Evolutionary conservation across 2,888 invertebrate genomes (phyloP), one percentile per base, ranked within the genome.

Genomic region (Thymelicus acteon): DNA sequence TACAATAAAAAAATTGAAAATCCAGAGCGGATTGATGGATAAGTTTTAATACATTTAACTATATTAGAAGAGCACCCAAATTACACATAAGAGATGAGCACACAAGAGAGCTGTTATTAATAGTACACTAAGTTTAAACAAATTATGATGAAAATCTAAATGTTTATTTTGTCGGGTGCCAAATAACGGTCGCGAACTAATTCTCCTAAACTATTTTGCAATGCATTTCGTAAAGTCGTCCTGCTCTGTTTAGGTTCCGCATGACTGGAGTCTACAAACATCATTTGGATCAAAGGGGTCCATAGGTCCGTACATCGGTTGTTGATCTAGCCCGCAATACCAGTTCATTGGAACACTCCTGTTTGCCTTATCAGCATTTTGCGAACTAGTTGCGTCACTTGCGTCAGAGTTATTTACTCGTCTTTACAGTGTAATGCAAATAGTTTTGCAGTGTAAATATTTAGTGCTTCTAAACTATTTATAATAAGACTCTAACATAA

Each of bases 321-420:
- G 48, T 48, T 48, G n/a, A n/a, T 48, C 6, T 48, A n/a, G 48
- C n/a, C 13, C 48, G n/a, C n/a, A 48, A 48, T 48, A 48, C n/a
- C 48, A 48, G 48, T 48, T 48, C 48, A 48, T 48, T 48, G n/a
- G 4, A 48, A 48, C n/a, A 48, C 48, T 48, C n/a, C 48, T n/a
- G 12, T 48, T 48, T n/a, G 48, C 48, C n/a, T 44, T 48, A n/a
- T 48, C n/a, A 48, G 48, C 13, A 5, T 48, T 48, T 48, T 13
- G 12, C 6, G n/a, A n/a, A 48, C 48, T 48, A 48, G 48, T n/a
- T 48, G 48, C 48, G 1, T 48, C 7, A 6, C 0, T n/a, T n/a
- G n/a, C n/a, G n/a, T n/a, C n/a, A n/a, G n/a, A 4, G 48, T 48
- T n/a, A 48, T n/a, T 48, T 48, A 48, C 48, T 6, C 10, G 8